Conservation (phyloP, 2,888 invertebrate species). For the Campoletis raptor region DNA sequence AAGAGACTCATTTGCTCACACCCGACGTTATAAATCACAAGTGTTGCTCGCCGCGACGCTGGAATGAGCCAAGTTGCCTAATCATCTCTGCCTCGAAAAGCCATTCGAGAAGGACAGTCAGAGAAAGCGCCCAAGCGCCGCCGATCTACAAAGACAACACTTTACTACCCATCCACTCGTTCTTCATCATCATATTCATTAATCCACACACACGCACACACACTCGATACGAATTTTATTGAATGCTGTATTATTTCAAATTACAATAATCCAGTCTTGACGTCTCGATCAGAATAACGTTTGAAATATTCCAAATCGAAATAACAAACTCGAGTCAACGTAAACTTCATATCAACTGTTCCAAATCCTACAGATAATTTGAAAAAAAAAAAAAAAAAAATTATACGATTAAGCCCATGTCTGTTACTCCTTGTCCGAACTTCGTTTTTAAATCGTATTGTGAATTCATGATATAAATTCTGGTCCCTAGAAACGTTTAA, state of each 20-base stretch:
- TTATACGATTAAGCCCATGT: background rate
- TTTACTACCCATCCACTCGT: constrained; percentile 34
- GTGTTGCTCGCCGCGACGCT: constrained; percentile 63
- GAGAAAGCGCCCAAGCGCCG: background rate
- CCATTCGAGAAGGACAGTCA: background rate
- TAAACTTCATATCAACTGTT: background rate
- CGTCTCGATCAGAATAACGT: background rate
- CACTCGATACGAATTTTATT: constrained; percentile 29
- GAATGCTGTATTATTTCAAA: background rate
- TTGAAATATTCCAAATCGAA: background rate
- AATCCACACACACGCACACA: constrained; percentile 17
- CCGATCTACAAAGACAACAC: constrained; percentile 39
- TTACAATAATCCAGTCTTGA: background rate
- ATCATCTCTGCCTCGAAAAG: constrained; percentile 63
- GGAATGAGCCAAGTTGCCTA: constrained; percentile 65
- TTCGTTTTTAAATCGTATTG: background rate
- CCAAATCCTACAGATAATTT: background rate
- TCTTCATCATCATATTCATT: constrained; percentile 55
- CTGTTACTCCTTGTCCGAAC: background rate
- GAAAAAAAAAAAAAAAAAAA: background rate
- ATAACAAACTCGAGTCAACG: background rate
- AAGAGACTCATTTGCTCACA: constrained; percentile 63
- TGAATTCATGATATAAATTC: background rate
- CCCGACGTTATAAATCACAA: constrained; percentile 69
- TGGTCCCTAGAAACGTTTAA: background rate